Evolutionary conservation across 2,888 invertebrate genomes (phyloP), one percentile per base, ranked within the genome.

Genomic region (Drosophila quinaria): DNA sequence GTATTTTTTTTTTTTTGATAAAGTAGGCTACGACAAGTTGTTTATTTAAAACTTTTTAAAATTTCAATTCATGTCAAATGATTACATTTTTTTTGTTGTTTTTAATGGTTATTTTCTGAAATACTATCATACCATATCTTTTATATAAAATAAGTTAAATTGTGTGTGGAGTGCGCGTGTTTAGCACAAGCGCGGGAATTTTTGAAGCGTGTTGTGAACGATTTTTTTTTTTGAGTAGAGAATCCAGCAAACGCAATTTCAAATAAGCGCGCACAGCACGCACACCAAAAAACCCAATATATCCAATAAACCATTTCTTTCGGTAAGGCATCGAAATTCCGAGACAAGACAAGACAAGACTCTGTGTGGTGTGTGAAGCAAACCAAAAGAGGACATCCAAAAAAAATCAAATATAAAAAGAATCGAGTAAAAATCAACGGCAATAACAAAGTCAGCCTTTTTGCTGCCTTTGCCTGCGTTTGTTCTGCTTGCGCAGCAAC

Each of bases 401-500:
- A 44, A 46, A 35, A 11, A 74, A 60, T 11, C 31, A 11, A 74
- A 60, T 11, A 13, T 25, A 46, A 15, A 8, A 13, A 44, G 59
- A 49, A 59, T 19, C 13, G 50, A 41, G 55, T 42, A 19, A 44
- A 50, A 61, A 59, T 46, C 51, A 52, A 74, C 66, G 74, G 51
- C 77, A 74, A 77, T 64, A 76, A 77, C 77, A 76, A 66, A 80
- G 73, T 72, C 58, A 58, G 67, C 58, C 61, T 67, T 58, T 46
- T 41, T 29, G 29, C 13, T 37, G 52, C 22, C 61, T 66, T 58
- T 71, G 74, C 51, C 44, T 70, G 52, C 49, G 63, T 50, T 77
- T 33, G 47, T 68, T 77, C 79, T 74, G 76, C 66, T 84, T 80
- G 84, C 81, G 87, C 84, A 81, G 81, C 87, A 80, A 74, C 71